Base-by-base conservation (phyloP, 2,797 vertebrate genomes). In the Alcedo quadribrachys region DNA sequence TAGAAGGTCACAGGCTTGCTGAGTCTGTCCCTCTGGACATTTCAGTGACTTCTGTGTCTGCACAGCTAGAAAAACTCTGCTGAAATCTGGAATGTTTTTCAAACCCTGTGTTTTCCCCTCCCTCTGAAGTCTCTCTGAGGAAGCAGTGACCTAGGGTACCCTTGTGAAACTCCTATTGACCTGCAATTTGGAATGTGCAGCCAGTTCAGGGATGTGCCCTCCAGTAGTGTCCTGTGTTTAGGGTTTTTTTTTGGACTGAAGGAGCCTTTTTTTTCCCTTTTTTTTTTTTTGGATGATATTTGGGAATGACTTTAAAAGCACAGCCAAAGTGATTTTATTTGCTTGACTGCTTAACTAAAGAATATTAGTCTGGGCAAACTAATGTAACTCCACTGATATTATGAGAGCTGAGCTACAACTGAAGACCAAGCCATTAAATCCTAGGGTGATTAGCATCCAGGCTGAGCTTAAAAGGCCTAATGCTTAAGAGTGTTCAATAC, bases 11-110 rank as follows among this genome's bases (percentile, higher is more conserved):
- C 35, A 55, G 63, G 16, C 81, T 90, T 63, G 65, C 70, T 87
- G 42, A 58, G 74, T 33, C 87, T 95, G 84, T 93, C 89, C 76
- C 86, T 94, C 27, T 0, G 3, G 89, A 87, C 57, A 63, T 89
- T 73, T 58, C 73, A 66, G 82, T 4, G 2, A 60, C 81, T 89
- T 48, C 54, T 69, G 58, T 32, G 53, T 83, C 80, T 89, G 79
- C 77, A 85, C 37, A 76, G 82, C 87, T 69, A 91, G 65, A 89
- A 85, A 71, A 95, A 66, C 53, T 66, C 60, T 3, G 37, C 85
- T 77, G 65, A 85, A 75, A 93, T 75, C 43, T 57, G 90, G 80
- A 90, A 94, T 89, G 76, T 89, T 94, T 95, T 94, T 43, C 66
- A 81, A 89, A 68, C 43, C 28, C 32, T 61, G 25, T 81, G 37